These are phyloP conservation scores for Chelon labrosus DNA, from an alignment of 2,797 vertebrate genomes.

Conservation along the genomic window DNA sequence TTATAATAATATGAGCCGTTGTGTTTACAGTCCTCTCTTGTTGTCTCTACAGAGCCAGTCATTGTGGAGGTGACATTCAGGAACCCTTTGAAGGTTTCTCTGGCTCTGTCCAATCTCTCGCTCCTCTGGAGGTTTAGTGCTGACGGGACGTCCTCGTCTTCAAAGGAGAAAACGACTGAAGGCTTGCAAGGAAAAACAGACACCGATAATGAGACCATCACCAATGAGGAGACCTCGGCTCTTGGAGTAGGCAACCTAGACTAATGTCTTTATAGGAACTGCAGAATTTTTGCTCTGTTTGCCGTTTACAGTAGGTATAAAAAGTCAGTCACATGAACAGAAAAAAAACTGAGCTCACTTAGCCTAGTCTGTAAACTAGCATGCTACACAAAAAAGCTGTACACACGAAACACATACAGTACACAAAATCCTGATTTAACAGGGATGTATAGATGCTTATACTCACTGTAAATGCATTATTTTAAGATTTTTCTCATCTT, in stretches of 20 bases:
- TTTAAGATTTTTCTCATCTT: neutral
- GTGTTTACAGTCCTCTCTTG: neutral
- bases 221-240: constrained; percentile 79
- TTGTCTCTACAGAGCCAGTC: constrained; percentile 88
- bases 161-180: constrained; percentile 61
- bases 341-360: too few relatives aligned
- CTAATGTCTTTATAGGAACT: neutral
- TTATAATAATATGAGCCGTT: neutral
- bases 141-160: constrained; percentile 76
- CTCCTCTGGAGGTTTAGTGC: constrained; percentile 94
- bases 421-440: too few relatives aligned
- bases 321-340: too few relatives aligned
- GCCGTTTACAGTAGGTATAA: too few relatives aligned
- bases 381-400: too few relatives aligned
- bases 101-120: constrained; percentile 91
- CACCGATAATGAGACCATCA: constrained; percentile 86
- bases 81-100: constrained; percentile 95
- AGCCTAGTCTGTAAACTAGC: too few relatives aligned
- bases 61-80: constrained; percentile 94
- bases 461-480: neutral
- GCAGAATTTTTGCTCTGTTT: too few relatives aligned
- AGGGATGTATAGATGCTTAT: too few relatives aligned
- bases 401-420: too few relatives aligned
- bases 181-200: constrained; percentile 78
- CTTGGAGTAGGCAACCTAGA: constrained; percentile 35